Percentiles rank a stretch among this genome's conserved stretches.
Conservation (phyloP, 1,140 invertebrate species). For the Paraescarpia echinospica region DNA sequence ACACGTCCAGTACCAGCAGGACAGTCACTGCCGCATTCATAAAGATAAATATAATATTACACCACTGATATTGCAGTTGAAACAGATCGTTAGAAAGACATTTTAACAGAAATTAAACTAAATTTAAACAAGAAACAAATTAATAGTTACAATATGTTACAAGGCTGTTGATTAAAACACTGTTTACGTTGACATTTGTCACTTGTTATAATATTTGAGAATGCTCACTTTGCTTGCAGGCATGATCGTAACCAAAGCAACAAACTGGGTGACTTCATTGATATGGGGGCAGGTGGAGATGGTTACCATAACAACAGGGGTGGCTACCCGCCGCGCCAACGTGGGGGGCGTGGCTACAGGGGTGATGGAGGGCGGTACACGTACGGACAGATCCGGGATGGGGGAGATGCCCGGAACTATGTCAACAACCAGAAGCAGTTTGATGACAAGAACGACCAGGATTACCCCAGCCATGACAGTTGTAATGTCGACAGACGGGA, state of each 20-base stretch:
- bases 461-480: not conserved
- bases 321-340: constrained; percentile 23
- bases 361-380: constrained; percentile 14
- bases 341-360: constrained; percentile 26
- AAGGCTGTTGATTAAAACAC: no score
- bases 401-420: not conserved
- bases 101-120: no score
- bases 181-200: no score
- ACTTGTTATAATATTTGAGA: no score
- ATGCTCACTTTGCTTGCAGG: not conserved
- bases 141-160: no score
- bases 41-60: no score
- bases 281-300: constrained; percentile 76
- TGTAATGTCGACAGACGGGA: not conserved
- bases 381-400: not conserved
- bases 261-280: constrained; percentile 9
- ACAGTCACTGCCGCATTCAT: no score
- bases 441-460: not conserved
- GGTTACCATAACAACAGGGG: constrained; percentile 67
- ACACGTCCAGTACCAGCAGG: no score
- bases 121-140: no score
- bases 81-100: no score
- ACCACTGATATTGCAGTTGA: no score
- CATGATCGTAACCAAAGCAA: not conserved
- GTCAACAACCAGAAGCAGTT: not conserved